Evolutionary conservation across 1,140 invertebrate genomes (phyloP), one percentile per base, ranked within the genome.

Genomic region (Atta cephalotes): DNA sequence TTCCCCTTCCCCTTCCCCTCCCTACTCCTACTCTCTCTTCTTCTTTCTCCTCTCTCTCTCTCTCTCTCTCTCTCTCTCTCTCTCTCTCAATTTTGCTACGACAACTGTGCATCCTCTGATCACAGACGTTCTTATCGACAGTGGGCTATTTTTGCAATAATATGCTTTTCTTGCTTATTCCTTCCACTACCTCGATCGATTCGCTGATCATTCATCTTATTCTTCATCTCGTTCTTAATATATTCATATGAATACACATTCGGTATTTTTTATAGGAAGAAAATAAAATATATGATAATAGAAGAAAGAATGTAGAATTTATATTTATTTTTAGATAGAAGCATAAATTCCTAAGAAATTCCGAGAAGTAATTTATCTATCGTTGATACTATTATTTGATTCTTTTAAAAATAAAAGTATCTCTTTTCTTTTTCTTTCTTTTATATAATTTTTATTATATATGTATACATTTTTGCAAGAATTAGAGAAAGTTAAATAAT

Each of bases 121-220:
- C 63, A 35, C 65, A 79, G 66, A 39, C 70, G n/a, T 84, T 62
- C 80, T 84, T 76, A 76, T 76, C 80, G 70, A 85, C 62, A 51
- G 63, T 71, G 79, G 51, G 66, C 84, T 86, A 87, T 85, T 89
- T 89, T 89, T 81, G 51, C 68, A 58, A 90, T 87, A 87, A 85
- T 87, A 56, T 65, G 39, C 18, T 45, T 51, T 10, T 60, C 2
- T 71, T 62, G 2, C 66, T 18, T 31, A 21, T 71, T 85, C n/a
- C 12, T 51, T 80, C 56, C 49, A 31, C 16, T 70, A n/a, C 12
- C 68, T 58, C 25, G 39, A 62, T 39, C 45, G 60, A 84, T 79
- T 87, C n/a, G n/a, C 18, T 35, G 4, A 56, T 25, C 51, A 31
- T 65, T 16, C 56, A 21, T 80, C 39, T 77, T 63, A 18, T 68